Evolutionary conservation across 2,888 invertebrate genomes (phyloP).

Genomic region (Machimus atricapillus): DNA sequence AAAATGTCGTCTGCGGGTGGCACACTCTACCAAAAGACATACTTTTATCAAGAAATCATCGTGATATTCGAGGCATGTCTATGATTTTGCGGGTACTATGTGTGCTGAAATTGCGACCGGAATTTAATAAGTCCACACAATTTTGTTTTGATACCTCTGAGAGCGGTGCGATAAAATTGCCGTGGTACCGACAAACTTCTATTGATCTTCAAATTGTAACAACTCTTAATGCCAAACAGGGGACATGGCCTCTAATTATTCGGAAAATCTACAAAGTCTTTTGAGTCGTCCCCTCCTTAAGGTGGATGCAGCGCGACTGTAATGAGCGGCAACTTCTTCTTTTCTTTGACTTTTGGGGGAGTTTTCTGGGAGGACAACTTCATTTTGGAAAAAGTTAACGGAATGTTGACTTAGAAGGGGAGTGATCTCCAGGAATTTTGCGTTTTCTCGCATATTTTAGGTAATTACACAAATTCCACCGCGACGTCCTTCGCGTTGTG

Average conservation of each 20-base stretch:
- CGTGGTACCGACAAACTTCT: not conserved
- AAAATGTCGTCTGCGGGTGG: not conserved
- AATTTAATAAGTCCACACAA: not conserved
- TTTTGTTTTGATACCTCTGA: not conserved
- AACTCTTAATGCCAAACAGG: not conserved
- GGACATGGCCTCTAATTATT: not conserved
- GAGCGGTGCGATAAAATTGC: not conserved
- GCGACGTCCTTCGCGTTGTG: not conserved
- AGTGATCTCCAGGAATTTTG: not conserved
- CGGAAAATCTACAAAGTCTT: not conserved
- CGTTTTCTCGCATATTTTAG: not conserved
- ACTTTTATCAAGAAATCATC: conserved; percentile 1
- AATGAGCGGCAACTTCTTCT: not conserved
- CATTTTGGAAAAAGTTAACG: not conserved
- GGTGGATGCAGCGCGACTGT: not conserved
- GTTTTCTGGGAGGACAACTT: not conserved
- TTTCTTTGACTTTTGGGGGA: not conserved
- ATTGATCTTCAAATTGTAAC: not conserved
- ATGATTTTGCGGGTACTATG: not conserved
- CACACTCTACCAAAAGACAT: not conserved
- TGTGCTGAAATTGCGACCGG: not conserved
- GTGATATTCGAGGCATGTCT: not conserved
- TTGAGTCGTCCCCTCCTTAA: not conserved
- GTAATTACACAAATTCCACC: not conserved
- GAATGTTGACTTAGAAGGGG: not conserved